A percentile compares a stretch with the other conserved stretches of the same genome.
Evolutionary conservation across 2,797 vertebrate genomes (phyloP).

Genomic region (Myotis findleyi): DNA sequence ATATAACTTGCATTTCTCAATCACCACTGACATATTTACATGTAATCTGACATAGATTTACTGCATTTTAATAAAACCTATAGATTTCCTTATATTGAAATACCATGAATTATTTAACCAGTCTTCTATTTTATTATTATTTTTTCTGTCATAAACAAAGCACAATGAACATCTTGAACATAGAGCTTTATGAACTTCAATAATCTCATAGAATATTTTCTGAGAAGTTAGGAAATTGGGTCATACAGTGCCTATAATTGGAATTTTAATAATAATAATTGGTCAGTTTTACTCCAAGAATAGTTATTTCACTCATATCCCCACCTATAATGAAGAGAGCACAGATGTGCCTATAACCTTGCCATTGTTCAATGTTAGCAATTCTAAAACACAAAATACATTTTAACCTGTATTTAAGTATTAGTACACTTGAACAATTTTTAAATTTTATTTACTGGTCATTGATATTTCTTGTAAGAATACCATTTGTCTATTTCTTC

Average conservation of each 20-base stretch:
- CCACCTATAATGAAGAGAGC: background rate
- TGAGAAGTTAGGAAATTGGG: background rate
- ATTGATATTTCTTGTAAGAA: background rate
- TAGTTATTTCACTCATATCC: background rate
- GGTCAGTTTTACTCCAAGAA: background rate
- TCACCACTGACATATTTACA: background rate
- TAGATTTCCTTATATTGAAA: background rate
- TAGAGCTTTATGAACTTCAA: background rate
- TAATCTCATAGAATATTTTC: background rate
- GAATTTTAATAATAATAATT: slow-evolving; percentile 4
- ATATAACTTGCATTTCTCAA: background rate
- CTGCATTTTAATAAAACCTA: slow-evolving; percentile 19
- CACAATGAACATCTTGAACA: background rate
- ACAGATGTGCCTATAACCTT: background rate
- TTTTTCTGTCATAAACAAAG: slow-evolving; percentile 19
- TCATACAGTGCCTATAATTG: background rate
- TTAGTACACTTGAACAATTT: background rate
- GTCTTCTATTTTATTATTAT: background rate
- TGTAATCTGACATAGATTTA: background rate
- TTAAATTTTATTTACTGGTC: background rate
- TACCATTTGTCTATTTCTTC: background rate
- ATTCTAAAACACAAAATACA: background rate
- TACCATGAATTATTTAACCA: slow-evolving; percentile 6
- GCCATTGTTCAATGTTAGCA: background rate
- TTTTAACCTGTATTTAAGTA: background rate